Evolutionary conservation across 2,113 vertebrate species (phyloP), one percentile per base, ranked within the genome.

Genomic region (Delphinus delphis): DNA sequence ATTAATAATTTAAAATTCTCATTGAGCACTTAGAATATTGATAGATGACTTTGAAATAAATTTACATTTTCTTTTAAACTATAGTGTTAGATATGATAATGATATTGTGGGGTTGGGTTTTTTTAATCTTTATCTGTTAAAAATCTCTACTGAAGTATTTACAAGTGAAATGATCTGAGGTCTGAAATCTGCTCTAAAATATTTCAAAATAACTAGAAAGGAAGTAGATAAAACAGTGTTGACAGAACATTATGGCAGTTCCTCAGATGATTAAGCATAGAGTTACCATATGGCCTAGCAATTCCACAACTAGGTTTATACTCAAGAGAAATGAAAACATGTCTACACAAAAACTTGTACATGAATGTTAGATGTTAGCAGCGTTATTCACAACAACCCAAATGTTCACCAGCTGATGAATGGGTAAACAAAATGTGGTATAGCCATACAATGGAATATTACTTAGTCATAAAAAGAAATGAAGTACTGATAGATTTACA

Each of bases 161-260:
- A 60, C 23, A 93, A 86, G 28, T 89, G 25, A 94, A 94, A 95
- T 87, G 28, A 86, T 68, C 74, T 79, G 63, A 87, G n/a, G 23
- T 87, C 74, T 95, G 50, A 68, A 93, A 92, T 95, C 63, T 65
- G 23, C 74, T 87, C 96, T 88, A 82, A 84, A 90, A 36, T 84
- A 74, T 93, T 94, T 89, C 50, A 41, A 58, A 88, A 91, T 55
- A 44, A 25, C 25, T 60, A 33, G 25, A 77, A 82, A 94, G 26
- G 20, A 77, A 70, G 82, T 63, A 82, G 79, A 81, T 86, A 85
- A 80, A 92, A 71, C 79, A 65, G 0, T 74, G 36, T 94, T 89
- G 50, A 67, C 55, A 88, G 62, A 89, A 88, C 33, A 80, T 41
- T 68, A 44, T 92, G 53, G 23, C 18, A 97, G 23, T 71, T 70